Conservation (phyloP, 1,140 invertebrate genomes). For the Papilio machaon region DNA sequence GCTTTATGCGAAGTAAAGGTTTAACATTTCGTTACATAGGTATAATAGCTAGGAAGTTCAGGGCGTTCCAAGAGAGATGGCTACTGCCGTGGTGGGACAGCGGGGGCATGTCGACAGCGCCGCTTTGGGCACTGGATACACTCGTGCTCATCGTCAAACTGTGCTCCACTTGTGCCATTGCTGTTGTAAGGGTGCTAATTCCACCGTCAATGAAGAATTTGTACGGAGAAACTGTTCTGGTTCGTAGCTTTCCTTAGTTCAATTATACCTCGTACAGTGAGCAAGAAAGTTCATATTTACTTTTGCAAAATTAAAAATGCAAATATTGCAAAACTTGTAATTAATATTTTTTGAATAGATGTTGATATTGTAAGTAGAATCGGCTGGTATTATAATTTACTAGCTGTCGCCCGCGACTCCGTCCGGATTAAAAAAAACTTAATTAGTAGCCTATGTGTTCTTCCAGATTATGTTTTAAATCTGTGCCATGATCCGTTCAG, state of each 20-base stretch:
- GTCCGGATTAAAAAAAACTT: no score
- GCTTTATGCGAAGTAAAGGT: slow-evolving; percentile 60
- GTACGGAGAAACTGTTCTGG: slow-evolving; percentile 71
- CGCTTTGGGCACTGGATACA: slow-evolving; percentile 66
- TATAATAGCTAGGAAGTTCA: slow-evolving; percentile 64
- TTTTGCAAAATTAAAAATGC: no score
- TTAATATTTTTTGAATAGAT: no score
- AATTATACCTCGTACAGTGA: no score
- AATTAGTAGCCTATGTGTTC: no score
- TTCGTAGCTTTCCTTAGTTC: slow-evolving; percentile 40
- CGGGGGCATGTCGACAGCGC: slow-evolving; percentile 58
- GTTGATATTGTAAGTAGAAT: no score
- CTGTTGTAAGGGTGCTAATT: slow-evolving; percentile 56
- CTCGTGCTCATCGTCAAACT: slow-evolving; percentile 68
- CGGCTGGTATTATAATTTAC: no score
- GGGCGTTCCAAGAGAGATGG: slow-evolving; percentile 68
- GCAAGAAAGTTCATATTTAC: no score
- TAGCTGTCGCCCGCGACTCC: no score
- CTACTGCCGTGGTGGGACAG: slow-evolving; percentile 71
- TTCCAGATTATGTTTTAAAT: no score
- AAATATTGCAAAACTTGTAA: no score
- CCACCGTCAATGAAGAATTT: slow-evolving; percentile 69
- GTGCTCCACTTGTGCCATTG: slow-evolving; percentile 62
- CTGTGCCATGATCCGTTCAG: no score
- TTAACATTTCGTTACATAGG: slow-evolving; percentile 63